Conservation (phyloP, 2,888 invertebrate genomes). For the Luperina nickerlii region DNA sequence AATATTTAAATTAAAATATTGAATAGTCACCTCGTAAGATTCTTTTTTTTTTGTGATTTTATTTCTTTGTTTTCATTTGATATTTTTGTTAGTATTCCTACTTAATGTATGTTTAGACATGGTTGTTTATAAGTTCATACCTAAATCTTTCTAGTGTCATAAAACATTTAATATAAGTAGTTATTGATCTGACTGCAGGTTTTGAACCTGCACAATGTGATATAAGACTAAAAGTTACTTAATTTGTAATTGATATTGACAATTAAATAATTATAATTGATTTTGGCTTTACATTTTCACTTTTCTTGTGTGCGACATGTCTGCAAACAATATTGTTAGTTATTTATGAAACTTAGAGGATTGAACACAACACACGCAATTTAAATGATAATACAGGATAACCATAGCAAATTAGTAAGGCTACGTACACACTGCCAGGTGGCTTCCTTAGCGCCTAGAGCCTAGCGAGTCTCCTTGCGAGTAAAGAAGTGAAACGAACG, state of each 20-base stretch:
- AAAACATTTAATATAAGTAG: not conserved
- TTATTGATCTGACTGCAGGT: constrained; percentile 46
- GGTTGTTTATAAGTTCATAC: not conserved
- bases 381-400: not conserved
- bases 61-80: constrained; percentile 12
- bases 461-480: no score
- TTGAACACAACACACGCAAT: not conserved
- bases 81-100: constrained; percentile 4
- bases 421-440: no score
- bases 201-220: constrained; percentile 33
- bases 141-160: constrained; percentile 7
- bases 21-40: not conserved
- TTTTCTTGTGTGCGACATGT: not conserved
- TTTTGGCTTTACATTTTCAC: constrained; percentile 13
- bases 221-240: constrained; percentile 21
- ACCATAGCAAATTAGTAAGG: not conserved
- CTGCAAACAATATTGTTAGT: not conserved
- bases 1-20: constrained; percentile 1
- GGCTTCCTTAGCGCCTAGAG: no score
- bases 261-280: constrained; percentile 41
- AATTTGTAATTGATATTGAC: constrained; percentile 45
- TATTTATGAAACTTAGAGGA: not conserved
- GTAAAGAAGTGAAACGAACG: not conserved
- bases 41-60: not conserved
- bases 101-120: not conserved